Evolutionary conservation across 1,140 invertebrate species (phyloP).

Genomic region (Cotesia vestalis): DNA sequence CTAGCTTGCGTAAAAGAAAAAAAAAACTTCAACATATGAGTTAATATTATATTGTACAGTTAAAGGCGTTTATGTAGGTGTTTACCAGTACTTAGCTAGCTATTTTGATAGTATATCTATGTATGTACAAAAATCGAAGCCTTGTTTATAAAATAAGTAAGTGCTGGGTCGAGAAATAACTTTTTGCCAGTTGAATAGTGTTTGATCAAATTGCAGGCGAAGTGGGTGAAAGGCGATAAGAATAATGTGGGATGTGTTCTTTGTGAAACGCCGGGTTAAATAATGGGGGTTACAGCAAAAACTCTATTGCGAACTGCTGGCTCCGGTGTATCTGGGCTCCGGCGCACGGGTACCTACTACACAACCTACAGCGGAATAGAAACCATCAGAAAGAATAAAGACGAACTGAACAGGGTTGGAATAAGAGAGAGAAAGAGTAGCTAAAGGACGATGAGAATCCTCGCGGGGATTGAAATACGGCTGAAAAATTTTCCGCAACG

Average conservation of each 20-base stretch:
- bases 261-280: slow-evolving; percentile 14
- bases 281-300: slow-evolving; percentile 20
- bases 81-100: too few relatives aligned
- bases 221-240: slow-evolving; percentile 1
- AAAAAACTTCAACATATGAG: too few relatives aligned
- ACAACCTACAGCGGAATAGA: not conserved
- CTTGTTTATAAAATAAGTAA: too few relatives aligned
- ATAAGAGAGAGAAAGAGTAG: too few relatives aligned
- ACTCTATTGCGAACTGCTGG: not conserved
- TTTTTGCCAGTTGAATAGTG: not conserved
- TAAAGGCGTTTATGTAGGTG: too few relatives aligned
- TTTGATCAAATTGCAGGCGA: slow-evolving; percentile 4
- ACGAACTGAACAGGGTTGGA: not conserved
- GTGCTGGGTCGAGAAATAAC: not conserved
- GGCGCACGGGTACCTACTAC: not conserved
- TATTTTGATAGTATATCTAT: too few relatives aligned
- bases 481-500: slow-evolving; percentile 28
- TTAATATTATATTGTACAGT: too few relatives aligned
- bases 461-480: slow-evolving; percentile 27
- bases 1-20: too few relatives aligned
- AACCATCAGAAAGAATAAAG: not conserved
- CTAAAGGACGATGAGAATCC: slow-evolving; percentile 17
- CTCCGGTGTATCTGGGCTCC: too few relatives aligned
- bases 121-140: too few relatives aligned
- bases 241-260: slow-evolving; percentile 13